Conservation (phyloP, 2,797 vertebrate species). For the Hydrocynus forskahlii region DNA sequence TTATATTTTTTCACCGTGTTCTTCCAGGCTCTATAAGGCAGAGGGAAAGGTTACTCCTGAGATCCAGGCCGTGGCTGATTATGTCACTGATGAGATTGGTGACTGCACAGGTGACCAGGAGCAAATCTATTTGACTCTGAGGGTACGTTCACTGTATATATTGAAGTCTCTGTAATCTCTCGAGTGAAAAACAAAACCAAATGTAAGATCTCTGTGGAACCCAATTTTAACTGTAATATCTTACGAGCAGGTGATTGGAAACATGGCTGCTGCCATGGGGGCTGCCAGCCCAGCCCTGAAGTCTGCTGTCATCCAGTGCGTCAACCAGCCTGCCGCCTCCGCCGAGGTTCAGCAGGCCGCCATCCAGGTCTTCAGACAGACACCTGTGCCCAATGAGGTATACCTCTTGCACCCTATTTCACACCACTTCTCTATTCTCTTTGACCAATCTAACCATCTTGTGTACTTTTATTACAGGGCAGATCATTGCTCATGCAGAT, state of each 20-base stretch:
- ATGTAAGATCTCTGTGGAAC: neutral
- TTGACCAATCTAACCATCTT: neutral
- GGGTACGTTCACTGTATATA: constrained; percentile 75
- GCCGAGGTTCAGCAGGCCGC: constrained; percentile 88
- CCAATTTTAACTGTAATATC: constrained; percentile 17
- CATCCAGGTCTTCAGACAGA: constrained; percentile 89
- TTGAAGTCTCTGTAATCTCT: neutral
- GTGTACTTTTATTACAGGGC: constrained; percentile 71
- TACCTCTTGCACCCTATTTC: neutral
- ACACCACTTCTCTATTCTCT: neutral
- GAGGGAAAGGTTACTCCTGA: constrained; percentile 73
- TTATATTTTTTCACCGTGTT: neutral
- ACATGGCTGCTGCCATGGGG: constrained; percentile 88
- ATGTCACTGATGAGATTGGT: constrained; percentile 79
- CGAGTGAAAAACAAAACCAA: neutral
- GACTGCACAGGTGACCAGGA: constrained; percentile 78
- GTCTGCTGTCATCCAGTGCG: constrained; percentile 81
- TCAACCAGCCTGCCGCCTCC: constrained; percentile 78
- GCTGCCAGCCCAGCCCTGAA: constrained; percentile 79
- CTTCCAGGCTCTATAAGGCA: constrained; percentile 77
- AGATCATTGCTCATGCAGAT: constrained; percentile 78
- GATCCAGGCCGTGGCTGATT: constrained; percentile 82
- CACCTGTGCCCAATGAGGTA: constrained; percentile 84
- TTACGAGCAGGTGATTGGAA: constrained; percentile 87
- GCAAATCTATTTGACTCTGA: constrained; percentile 83